Evolutionary conservation across 1,140 invertebrate species (phyloP).

Genomic region (Chelonus insularis): DNA sequence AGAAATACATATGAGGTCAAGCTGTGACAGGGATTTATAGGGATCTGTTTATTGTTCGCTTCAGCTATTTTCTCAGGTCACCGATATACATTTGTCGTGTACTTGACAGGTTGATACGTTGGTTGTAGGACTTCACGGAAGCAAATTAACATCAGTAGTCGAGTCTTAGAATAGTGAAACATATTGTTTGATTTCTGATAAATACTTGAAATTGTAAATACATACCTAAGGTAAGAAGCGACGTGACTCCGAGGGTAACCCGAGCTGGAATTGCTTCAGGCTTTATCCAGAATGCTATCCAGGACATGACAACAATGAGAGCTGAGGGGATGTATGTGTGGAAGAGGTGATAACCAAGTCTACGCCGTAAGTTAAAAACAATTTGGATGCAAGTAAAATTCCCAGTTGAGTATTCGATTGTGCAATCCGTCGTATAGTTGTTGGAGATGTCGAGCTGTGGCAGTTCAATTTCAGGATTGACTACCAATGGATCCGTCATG

Average conservation of each 20-base stretch:
- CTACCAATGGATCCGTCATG: conserved; percentile 82
- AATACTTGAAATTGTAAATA: conserved; percentile 9
- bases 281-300: conserved; percentile 94
- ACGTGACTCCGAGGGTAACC: conserved; percentile 81
- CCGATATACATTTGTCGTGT: conserved; percentile 27
- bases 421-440: conserved; percentile 86
- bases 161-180: neutral
- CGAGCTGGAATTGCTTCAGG: conserved; percentile 84
- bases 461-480: conserved; percentile 83
- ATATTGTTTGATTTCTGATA: neutral
- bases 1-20: neutral
- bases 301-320: conserved; percentile 89
- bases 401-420: conserved; percentile 85
- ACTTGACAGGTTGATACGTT: conserved; percentile 12
- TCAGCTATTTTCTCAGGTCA: conserved; percentile 28
- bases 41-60: conserved; percentile 27
- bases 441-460: conserved; percentile 85
- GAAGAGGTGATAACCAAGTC: conserved; percentile 86
- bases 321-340: conserved; percentile 90
- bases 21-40: conserved; percentile 23
- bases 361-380: conserved; percentile 78
- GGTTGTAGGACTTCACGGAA: conserved; percentile 7
- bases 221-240: conserved; percentile 77
- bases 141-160: neutral
- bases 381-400: conserved; percentile 88